Base-by-base conservation (phyloP, 1,140 invertebrate species). In the Drosophila kikkawai region DNA sequence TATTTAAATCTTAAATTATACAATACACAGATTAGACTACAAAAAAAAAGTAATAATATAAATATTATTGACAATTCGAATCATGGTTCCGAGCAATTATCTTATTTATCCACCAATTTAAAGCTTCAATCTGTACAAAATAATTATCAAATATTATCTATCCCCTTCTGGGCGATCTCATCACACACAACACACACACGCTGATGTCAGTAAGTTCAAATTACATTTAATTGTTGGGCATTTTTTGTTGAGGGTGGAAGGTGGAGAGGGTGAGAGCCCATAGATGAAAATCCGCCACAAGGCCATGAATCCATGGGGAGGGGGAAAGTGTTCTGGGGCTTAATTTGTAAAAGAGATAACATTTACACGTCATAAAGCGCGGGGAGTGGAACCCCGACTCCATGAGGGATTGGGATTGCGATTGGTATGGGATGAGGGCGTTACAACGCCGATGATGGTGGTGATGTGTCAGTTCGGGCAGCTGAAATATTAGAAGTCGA, bases 321-420 rank as follows among this genome's bases (percentile, higher is more conserved):
- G 56, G 22, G 26, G 34, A 36, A 57, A 36, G 48, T 57, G 80
- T 47, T 53, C 60, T 39, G 64, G 45, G 84, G 66, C 70, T 80
- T 84, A 88, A 83, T 87, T 88, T 87, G 84, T 85, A 81, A 85
- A 90, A 91, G 70, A 88, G 85, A 88, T 88, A 88, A 88, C 85
- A 90, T 88, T 88, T 90, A 85, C 85, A 88, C 85, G 85, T 90
- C 85, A 90, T 76, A 79, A 71, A 79, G 75, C 79, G 39, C 66
- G 55, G 56, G 64, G 65, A 42, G 15, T 15, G 26, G 26, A 26
- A 26, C 26, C 26, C 26, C 4, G 26, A 26, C 26, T 26, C 26
- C 6, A 26, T 6, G 26, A 26, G 26, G 26, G 5, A 29, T 29
- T 7, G 26, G n/a, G 15, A 45, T 6, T 44, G 44, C 12, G 45